Base-by-base conservation (phyloP, 2,888 invertebrate genomes). In the Cataglyphis altisquamis region DNA sequence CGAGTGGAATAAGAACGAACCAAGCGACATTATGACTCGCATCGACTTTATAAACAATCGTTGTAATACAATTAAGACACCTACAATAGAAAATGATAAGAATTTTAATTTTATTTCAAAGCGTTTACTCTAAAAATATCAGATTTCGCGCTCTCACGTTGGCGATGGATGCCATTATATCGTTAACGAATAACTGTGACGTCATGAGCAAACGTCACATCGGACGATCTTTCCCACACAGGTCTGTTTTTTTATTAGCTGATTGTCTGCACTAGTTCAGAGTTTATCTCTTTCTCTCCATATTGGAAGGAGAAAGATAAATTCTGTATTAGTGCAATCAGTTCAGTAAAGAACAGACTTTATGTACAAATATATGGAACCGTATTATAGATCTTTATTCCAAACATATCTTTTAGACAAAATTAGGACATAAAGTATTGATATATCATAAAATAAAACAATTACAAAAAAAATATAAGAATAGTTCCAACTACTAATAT, bases 151-250 rank as follows among this genome's bases (percentile, higher is more conserved):
- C 32, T 36, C 12, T 60, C 4, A 78, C 21, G 70, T 78, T 78
- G 78, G 78, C 70, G 60, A 41, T 4, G 32, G 32, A 10, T 45
- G 55, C 41, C 68, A 67, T 64, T 29, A 39, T 41, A 12, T 29
- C n/a, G 62, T 25, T 25, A 60, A n/a, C n/a, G 32, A 21, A 63
- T 45, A 62, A 32, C 32, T 5, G 32, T 52, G 67, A 77, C 32
- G 60, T 70, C 45, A 45, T 3, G n/a, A 6, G 25, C 48, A 41
- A 55, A 78, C 78, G 78, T 78, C 78, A 68, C 41, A 68, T 78
- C 78, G 78, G 41, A 78, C 70, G 78, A 78, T 68, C 45, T 12
- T 64, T 36, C n/a, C 21, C 32, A 62, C 18, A 6, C 5, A 32
- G 0, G 32, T 32, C 32, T 32, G 6, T 32, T 6, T 32, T 6